Evolutionary conservation across 2,797 vertebrate genomes (phyloP), one percentile per base, ranked within the genome.

Genomic region (Leptoclinus maculatus): DNA sequence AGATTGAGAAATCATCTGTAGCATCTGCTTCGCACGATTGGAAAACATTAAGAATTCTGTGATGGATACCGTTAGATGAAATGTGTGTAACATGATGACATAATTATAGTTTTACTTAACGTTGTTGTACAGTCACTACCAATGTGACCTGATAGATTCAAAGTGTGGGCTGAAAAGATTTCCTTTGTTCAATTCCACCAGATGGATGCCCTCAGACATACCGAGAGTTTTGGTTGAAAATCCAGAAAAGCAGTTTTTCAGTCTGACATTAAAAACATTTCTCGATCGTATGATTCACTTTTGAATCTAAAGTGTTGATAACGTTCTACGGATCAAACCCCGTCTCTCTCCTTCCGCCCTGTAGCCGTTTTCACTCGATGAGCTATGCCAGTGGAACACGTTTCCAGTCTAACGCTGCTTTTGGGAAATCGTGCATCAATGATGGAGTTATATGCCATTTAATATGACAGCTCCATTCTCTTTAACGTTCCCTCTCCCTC

Each of bases 351-450:
- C 7, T 32, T 56, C 34, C 78, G 59, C 68, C 80, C 71, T 66
- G 39, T 66, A 71, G 83, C 69, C 41, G 25, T 75, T 78, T 84
- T 78, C 57, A 45, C 54, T 80, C 27, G 25, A 53, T 13, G 57
- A 84, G 70, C 47, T 34, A 49, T 67, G 54, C 56, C 63, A 71
- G 77, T 5, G 14, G n/a, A 84, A 60, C 57, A 76, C 56, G 39
- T 78, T 77, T 84, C 60, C 74, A 80, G 59, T 65, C 66, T 59
- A 43, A 79, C 74, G 68, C 71, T 36, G 59, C 78, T 87, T 82
- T 86, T 68, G 45, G 80, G 53, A 82, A 84, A 84, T 76, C 57
- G 74, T 74, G 67, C 68, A 78, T 76, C 29, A 58, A 58, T 58
- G 76, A 82, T 64, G 57, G 78, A 76, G 34, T 63, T 47, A 65